Conservation (phyloP, 2,113 vertebrate species). For the Archocentrus centrarchus region DNA sequence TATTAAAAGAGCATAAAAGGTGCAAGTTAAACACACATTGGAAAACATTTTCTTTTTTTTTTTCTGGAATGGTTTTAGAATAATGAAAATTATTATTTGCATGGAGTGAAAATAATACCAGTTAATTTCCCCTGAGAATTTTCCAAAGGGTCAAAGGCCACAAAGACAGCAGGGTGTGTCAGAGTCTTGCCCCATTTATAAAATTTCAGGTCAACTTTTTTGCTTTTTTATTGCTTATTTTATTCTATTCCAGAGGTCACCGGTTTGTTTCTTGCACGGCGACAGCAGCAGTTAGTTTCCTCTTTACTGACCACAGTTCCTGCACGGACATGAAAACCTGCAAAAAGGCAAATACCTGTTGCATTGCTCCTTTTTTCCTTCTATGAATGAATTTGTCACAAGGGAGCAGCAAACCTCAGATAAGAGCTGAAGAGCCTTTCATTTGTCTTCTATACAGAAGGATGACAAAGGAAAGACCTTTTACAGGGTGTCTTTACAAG, state of each 20-base stretch:
- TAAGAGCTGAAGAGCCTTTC: not conserved
- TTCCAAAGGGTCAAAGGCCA: conserved; percentile 6
- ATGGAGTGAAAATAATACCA: not conserved
- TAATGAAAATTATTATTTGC: not conserved
- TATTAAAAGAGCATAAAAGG: not conserved
- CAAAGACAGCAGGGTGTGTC: not conserved
- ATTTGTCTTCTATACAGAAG: not conserved
- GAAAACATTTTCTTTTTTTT: accelerated
- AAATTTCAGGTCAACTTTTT: not conserved
- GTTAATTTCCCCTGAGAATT: not conserved
- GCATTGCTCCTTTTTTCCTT: not conserved
- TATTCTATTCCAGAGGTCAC: not conserved
- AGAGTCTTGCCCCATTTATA: not conserved
- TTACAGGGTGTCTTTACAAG: not conserved
- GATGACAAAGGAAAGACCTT: not conserved
- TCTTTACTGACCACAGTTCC: not conserved
- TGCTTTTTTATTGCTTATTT: conserved; percentile 1
- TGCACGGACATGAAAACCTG: not conserved
- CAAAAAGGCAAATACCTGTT: not conserved
- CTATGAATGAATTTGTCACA: not conserved
- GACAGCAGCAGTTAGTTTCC: not conserved
- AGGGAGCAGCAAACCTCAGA: conserved; percentile 3
- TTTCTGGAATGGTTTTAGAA: not conserved
- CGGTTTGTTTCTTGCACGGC: not conserved
- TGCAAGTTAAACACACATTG: not conserved